phyloP scores from a whole-genome alignment of 1,140 invertebrate species.

The Calosoma granatense region DNA sequence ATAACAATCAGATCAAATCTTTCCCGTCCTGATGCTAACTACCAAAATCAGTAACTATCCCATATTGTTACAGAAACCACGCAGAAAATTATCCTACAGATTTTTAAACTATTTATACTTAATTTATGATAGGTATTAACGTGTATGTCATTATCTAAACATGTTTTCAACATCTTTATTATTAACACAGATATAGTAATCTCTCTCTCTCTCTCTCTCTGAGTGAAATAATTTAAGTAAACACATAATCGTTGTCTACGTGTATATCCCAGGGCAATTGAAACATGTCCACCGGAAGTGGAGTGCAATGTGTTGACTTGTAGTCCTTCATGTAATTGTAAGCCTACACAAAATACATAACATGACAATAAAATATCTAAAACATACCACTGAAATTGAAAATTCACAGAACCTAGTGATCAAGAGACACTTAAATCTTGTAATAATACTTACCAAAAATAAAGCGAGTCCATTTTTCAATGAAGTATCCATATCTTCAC shows the following conservation, averaged over 20 bases:
- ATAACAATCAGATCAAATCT: too few species aligned
- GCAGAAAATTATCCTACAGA: too few species aligned
- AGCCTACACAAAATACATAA: constrained; percentile 39
- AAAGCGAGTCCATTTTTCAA: constrained; percentile 46
- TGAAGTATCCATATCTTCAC: constrained; percentile 39
- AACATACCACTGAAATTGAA: constrained; percentile 1
- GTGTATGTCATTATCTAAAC: too few species aligned
- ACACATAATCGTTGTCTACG: constrained; percentile 5
- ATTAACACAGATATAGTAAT: too few species aligned
- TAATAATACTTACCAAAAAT: constrained; percentile 44
- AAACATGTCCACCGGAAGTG: constrained; percentile 60
- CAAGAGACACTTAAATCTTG: not conserved
- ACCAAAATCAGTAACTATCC: too few species aligned
- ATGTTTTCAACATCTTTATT: too few species aligned
- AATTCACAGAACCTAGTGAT: constrained; percentile 9
- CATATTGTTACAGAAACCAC: too few species aligned
- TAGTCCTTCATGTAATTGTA: constrained; percentile 77
- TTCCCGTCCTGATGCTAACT: too few species aligned
- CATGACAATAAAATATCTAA: constrained; percentile 16
- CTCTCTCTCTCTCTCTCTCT: too few species aligned
- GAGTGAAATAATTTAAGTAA: constrained; percentile 6
- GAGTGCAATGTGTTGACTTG: constrained; percentile 76
- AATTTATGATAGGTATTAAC: too few species aligned
- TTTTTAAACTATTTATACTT: too few species aligned
- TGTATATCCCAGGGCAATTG: constrained; percentile 40